Conservation (phyloP, 2,797 vertebrate genomes). For the Florisuga fusca region DNA sequence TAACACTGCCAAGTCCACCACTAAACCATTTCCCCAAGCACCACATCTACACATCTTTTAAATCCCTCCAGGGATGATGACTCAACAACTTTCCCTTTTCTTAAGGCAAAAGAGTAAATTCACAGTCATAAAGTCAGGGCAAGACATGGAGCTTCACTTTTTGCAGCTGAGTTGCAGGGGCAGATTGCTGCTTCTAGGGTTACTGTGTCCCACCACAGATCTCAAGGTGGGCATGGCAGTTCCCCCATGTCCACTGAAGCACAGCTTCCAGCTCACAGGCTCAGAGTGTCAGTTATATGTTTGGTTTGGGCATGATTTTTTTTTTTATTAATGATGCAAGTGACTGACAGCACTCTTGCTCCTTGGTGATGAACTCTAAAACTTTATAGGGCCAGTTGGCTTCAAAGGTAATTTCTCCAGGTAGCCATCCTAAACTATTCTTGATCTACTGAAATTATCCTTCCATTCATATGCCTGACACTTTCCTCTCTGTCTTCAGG, state of each 20-base stretch:
- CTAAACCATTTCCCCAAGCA: too few species aligned
- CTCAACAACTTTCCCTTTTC: neutral
- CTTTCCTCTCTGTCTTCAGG: neutral
- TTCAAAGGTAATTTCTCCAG: neutral
- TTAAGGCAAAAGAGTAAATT: neutral
- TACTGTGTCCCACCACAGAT: neutral
- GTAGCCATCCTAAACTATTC: neutral
- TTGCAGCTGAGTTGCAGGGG: neutral
- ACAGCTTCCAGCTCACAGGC: neutral
- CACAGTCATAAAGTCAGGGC: neutral
- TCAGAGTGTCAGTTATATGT: neutral
- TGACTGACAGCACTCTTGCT: neutral
- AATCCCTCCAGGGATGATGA: too few species aligned
- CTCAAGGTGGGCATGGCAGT: accelerated
- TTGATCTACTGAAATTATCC: neutral
- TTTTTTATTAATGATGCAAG: neutral
- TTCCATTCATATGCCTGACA: neutral
- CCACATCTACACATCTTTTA: too few species aligned
- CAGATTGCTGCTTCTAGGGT: neutral
- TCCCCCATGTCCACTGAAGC: neutral
- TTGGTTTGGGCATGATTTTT: neutral
- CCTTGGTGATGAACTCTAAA: neutral
- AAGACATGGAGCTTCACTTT: neutral
- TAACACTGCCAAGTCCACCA: too few species aligned
- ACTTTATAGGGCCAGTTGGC: neutral